Conservation (phyloP, 2,888 invertebrate genomes). For the Hedychridium roseum region DNA sequence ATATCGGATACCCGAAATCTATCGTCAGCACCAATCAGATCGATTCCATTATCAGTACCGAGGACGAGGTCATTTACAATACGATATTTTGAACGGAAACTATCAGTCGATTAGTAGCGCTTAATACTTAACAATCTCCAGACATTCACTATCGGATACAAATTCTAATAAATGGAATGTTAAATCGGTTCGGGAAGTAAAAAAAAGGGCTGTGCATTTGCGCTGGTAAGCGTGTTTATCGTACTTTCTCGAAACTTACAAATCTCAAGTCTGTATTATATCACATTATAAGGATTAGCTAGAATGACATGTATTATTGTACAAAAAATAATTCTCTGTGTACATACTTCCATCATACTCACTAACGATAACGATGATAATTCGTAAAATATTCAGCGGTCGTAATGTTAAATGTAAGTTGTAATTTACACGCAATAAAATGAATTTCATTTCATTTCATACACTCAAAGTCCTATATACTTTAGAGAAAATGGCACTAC, state of each 20-base stretch:
- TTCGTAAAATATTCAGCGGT: slow-evolving; percentile 5
- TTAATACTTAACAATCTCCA: too few relatives aligned
- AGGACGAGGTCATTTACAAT: slow-evolving; percentile 59
- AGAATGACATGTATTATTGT: slow-evolving; percentile 4
- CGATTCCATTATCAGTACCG: slow-evolving; percentile 55
- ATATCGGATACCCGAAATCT: slow-evolving; percentile 51
- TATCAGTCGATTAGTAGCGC: too few relatives aligned
- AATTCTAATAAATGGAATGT: background rate
- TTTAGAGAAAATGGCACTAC: too few relatives aligned
- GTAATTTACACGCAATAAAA: slow-evolving; percentile 6
- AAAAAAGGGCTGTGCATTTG: slow-evolving; percentile 6
- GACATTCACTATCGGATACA: too few relatives aligned
- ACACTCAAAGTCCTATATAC: too few relatives aligned
- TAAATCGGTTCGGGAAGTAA: slow-evolving; percentile 2
- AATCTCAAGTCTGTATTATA: slow-evolving; percentile 30
- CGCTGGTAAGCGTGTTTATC: slow-evolving; percentile 19
- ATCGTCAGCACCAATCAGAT: slow-evolving; percentile 49
- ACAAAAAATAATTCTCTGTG: slow-evolving; percentile 24
- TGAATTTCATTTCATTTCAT: too few relatives aligned
- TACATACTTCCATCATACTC: slow-evolving; percentile 35
- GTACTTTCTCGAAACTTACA: slow-evolving; percentile 15
- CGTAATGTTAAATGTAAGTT: slow-evolving; percentile 16
- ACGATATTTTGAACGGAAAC: slow-evolving; percentile 49
- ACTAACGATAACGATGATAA: slow-evolving; percentile 26
- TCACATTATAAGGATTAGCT: slow-evolving; percentile 1